Base-by-base conservation (phyloP, 2,797 vertebrate species). In the Echeneis naucrates region DNA sequence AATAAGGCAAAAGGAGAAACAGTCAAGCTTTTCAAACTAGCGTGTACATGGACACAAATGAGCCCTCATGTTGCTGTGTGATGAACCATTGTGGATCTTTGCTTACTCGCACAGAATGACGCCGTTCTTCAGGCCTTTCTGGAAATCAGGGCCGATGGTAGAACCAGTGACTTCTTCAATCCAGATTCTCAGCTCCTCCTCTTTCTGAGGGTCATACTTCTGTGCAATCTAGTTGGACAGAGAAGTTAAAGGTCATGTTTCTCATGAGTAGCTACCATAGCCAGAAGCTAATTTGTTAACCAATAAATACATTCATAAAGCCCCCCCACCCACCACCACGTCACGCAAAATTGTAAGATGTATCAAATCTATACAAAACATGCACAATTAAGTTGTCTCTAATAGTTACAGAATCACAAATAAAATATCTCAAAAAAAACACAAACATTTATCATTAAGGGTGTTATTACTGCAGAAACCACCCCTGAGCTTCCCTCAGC, bases 171-270 rank as follows among this genome's bases (percentile, higher is more conserved):
- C 83, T 0, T 93, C 95, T 71, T 98, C 96, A 0, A 98, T 98
- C 98, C 98, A 99, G 13, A 90, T 53, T 75, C 95, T 90, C 62
- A 99, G 93, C 84, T 99, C 97, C 0, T 93, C 95, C 76, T 99
- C 97, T 73, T 95, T 97, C 89, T 96, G 96, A 1, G 77, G 75
- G 83, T 99, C 97, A 2, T 99, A 99, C 74, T 99, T 99, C 91
- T 96, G 95, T 57, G 95, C 96, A 0, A 99, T 97, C 97, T 97
- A 89, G 53, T 52, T 8, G 21, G 45, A 27, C 1, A 51, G 53
- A 71, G 27, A 60, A 66, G 72, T 72, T 19, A 78, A 35, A 30
- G 67, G 67, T 81, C 62, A 80, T 13, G 42, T 44, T 68, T 51
- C 54, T 9, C 32, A 53, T 1, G 1, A 35, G 37, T 2, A 19